Percentiles rank a stretch among this genome's conserved stretches.
These are phyloP conservation scores for Gobiocypris rarus DNA, from an alignment of 2,113 vertebrate genomes.

Conservation along the genomic window DNA sequence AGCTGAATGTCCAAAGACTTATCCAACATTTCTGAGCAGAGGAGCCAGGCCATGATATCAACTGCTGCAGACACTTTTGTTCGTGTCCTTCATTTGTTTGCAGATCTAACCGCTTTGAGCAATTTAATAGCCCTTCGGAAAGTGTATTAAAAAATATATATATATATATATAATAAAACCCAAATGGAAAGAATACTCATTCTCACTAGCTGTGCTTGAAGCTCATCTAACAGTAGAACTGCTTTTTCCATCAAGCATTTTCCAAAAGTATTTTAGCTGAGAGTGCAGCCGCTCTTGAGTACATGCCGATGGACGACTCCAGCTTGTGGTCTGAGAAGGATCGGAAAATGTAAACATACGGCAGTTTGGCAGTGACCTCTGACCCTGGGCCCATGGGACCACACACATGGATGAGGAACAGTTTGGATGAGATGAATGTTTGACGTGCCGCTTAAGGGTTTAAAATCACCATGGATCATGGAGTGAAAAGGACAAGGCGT, in stretches of 20 bases:
- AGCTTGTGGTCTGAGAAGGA: constrained; percentile 32
- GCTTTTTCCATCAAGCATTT: constrained; percentile 59
- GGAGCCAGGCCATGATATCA: background rate
- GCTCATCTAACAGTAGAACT: constrained; percentile 40
- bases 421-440: background rate
- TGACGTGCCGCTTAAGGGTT: background rate
- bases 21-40: background rate
- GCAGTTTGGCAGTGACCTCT: constrained; percentile 45
- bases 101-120: constrained; percentile 13
- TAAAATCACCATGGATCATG: constrained; percentile 1
- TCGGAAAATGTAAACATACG: constrained; percentile 45
- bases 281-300: background rate
- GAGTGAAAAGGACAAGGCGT: background rate
- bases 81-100: constrained; percentile 17
- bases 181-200: constrained; percentile 50
- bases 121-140: constrained; percentile 53
- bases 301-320: background rate
- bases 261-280: constrained; percentile 50
- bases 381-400: constrained; percentile 30
- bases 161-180: constrained; percentile 43
- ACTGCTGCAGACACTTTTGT: background rate
- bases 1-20: background rate
- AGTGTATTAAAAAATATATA: constrained; percentile 34
- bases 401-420: background rate
- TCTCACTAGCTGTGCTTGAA: constrained; percentile 40